Base-by-base conservation (phyloP, 2,888 invertebrate species). In the Caenorhabditis sp. region DNA sequence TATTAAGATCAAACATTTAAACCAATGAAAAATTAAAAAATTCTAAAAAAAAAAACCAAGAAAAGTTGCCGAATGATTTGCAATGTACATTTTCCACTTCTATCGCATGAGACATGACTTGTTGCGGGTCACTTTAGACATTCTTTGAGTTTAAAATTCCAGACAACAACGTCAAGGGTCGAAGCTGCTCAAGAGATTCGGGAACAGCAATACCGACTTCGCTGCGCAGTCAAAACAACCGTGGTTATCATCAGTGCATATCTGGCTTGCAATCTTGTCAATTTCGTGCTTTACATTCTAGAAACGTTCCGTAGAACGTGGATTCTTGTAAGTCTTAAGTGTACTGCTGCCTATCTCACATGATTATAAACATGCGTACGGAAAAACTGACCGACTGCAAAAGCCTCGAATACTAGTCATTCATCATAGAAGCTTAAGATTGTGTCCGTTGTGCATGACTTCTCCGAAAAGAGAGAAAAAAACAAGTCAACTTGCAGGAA, bases 161-260 rank as follows among this genome's bases (percentile, higher is more conserved):
- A 84, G 82, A 79, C 74, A 1, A 71, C 79, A 1, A 76, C 74
- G 9, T 56, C 80, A 11, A 64, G 80, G 51, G 47, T 70, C 15
- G 60, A 69, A 61, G 74, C 68, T 9, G 80, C 77, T 47, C 74
- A 82, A 67, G 85, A 83, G 58, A 83, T 82, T 20, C 70, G 83
- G n/a, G 84, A 87, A 18, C 84, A 81, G 61, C 82, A 85, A 35
- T 67, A 80, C 70, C 60, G 76, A 15, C 76, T 87, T 0, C 74
- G 87, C 18, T 86, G 84, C 51, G 88, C 88, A 13, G 83, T 87
- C 24, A 80, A 83, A 40, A 88, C 88, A 0, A 87, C 88, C 2
- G 85, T 83, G 4, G 86, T 86, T 8, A 83, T 88, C n/a, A 84
- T 88, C 26, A 72, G 84, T 0, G 85, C 86, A 1, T 88, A 88